phyloP scores from a whole-genome alignment of 2,113 vertebrate genomes.

The Elanus axillaris region DNA sequence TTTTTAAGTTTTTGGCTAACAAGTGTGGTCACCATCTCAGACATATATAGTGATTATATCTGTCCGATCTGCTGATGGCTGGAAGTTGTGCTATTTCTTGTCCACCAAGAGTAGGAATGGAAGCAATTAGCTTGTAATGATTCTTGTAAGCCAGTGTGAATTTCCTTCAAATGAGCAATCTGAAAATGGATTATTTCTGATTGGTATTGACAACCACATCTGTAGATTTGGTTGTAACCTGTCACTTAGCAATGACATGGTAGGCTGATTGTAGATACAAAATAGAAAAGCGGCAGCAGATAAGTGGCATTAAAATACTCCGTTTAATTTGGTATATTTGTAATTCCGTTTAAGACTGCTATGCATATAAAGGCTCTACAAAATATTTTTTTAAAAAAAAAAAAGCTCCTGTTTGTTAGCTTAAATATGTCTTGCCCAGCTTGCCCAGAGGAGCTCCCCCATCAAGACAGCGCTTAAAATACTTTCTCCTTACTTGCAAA shows the following conservation, averaged over 20 bases:
- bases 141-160: neutral
- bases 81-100: neutral
- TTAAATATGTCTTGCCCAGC: neutral
- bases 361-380: neutral
- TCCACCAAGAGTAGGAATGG: neutral
- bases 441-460: neutral
- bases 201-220: neutral
- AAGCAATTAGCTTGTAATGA: neutral
- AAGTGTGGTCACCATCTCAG: neutral
- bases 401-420: neutral
- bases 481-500: neutral
- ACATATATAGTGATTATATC: neutral
- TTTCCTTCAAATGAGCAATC: neutral
- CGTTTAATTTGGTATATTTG: neutral
- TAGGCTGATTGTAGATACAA: neutral
- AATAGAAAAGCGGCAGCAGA: neutral
- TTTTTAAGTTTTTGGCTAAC: neutral
- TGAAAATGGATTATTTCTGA: neutral
- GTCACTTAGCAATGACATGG: neutral
- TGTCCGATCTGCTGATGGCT: neutral
- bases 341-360: neutral
- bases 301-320: neutral
- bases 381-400: neutral
- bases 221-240: neutral
- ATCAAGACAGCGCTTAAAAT: neutral